Evolutionary conservation across 2,888 invertebrate species (phyloP).

Genomic region (Venusia cambrica): DNA sequence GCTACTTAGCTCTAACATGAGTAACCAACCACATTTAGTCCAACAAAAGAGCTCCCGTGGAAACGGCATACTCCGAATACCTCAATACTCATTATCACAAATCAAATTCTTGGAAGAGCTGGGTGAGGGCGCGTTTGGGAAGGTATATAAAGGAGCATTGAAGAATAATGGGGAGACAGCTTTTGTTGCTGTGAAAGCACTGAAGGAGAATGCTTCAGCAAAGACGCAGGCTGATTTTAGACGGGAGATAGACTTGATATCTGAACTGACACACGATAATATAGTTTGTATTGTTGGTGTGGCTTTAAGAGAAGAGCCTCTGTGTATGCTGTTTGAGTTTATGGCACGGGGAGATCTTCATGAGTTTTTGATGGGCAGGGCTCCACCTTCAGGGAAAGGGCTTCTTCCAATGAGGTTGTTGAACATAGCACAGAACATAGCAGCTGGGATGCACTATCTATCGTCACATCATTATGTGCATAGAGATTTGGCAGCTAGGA

Average conservation of each 20-base stretch:
- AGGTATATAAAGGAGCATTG: slow-evolving; percentile 97
- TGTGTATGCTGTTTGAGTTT: slow-evolving; percentile 98
- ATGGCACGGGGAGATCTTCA: slow-evolving; percentile 98
- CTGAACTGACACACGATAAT: slow-evolving; percentile 96
- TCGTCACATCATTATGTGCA: slow-evolving; percentile 97
- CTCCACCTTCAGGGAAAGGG: slow-evolving; percentile 90
- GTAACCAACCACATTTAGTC: slow-evolving; percentile 66
- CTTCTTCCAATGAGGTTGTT: slow-evolving; percentile 93
- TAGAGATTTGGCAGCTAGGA: slow-evolving; percentile 96
- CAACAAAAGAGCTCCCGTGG: slow-evolving; percentile 63
- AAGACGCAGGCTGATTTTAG: slow-evolving; percentile 96
- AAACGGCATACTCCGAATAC: slow-evolving; percentile 83
- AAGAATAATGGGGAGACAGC: slow-evolving; percentile 85
- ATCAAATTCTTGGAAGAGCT: slow-evolving; percentile 94
- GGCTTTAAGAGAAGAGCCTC: slow-evolving; percentile 92
- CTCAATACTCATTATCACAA: slow-evolving; percentile 92
- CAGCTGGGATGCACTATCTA: slow-evolving; percentile 91
- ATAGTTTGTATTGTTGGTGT: slow-evolving; percentile 97
- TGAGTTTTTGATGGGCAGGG: slow-evolving; percentile 95
- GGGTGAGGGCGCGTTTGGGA: slow-evolving; percentile 98
- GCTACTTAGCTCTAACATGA: slow-evolving; percentile 81
- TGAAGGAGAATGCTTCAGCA: slow-evolving; percentile 95
- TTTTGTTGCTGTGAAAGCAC: slow-evolving; percentile 95
- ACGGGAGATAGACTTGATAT: slow-evolving; percentile 96
- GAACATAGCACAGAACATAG: slow-evolving; percentile 94